phyloP scores from a whole-genome alignment of 2,888 invertebrate species.

The Nipponacmea schrenckii region DNA sequence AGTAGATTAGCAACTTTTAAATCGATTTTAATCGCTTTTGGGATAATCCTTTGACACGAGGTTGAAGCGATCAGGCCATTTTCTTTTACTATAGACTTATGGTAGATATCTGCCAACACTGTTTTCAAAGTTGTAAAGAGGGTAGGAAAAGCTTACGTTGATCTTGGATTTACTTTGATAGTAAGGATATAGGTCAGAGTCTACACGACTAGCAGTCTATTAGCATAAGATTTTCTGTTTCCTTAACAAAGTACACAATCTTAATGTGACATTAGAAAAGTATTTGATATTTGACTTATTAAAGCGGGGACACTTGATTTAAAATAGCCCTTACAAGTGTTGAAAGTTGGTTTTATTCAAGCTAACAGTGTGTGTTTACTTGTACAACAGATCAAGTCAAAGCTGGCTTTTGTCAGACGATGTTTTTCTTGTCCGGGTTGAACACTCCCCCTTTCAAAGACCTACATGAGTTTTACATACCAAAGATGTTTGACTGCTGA shows the following conservation, averaged over 20 bases:
- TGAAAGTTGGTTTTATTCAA: no score
- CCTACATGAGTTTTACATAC: no score
- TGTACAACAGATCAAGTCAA: no score
- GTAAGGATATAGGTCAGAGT: not conserved
- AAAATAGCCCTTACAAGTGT: constrained; percentile 1
- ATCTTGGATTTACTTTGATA: not conserved
- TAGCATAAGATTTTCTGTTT: constrained; percentile 6
- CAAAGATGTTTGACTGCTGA: no score
- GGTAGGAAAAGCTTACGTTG: not conserved
- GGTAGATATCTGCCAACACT: not conserved
- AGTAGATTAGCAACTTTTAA: not conserved
- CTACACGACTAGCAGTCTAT: not conserved
- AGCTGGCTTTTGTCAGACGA: no score
- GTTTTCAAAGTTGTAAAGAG: not conserved
- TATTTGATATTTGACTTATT: constrained; percentile 1
- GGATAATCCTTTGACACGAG: no score
- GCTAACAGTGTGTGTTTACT: no score
- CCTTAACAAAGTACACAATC: constrained; percentile 1
- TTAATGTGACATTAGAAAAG: constrained; percentile 2
- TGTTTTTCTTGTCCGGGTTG: no score
- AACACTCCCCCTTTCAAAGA: no score
- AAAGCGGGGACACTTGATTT: not conserved
- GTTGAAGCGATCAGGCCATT: no score
- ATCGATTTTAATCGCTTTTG: no score
- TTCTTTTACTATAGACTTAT: no score